phyloP scores from a whole-genome alignment of 2,797 vertebrate species.

The Smutsia gigantea region DNA sequence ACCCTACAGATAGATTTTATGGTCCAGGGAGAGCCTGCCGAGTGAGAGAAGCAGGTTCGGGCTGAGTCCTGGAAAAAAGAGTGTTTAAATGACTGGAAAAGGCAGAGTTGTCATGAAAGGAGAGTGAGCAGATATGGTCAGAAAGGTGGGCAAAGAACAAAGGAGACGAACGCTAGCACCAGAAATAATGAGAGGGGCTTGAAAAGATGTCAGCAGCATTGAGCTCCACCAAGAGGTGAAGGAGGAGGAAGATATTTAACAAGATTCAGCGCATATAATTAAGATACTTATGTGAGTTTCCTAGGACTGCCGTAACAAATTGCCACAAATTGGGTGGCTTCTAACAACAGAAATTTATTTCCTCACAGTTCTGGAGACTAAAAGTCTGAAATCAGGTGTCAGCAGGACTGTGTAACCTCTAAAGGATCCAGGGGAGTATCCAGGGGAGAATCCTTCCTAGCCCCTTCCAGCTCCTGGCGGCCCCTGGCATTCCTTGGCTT shows the following conservation, averaged over 20 bases:
- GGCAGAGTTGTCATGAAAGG: background rate
- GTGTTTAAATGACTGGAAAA: background rate
- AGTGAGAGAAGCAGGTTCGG: background rate
- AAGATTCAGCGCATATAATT: background rate
- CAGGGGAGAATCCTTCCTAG: background rate
- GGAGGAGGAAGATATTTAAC: background rate
- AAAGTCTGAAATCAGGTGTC: background rate
- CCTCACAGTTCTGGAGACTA: background rate
- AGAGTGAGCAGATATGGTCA: background rate
- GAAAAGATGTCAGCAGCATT: background rate
- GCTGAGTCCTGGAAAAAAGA: background rate
- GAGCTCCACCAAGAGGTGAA: background rate
- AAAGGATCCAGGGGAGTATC: background rate
- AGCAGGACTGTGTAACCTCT: background rate
- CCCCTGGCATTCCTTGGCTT: background rate
- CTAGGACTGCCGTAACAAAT: background rate
- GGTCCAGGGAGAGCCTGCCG: background rate
- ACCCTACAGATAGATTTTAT: background rate
- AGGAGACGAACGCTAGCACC: background rate
- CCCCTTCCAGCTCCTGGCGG: background rate
- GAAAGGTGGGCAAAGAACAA: background rate
- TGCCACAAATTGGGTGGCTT: background rate
- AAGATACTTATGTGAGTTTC: background rate
- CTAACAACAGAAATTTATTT: background rate
- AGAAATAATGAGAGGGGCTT: background rate